A percentile compares a stretch with the other conserved stretches of the same genome.
phyloP scores from a whole-genome alignment of 2,888 invertebrate species.

The Dryocosmus kuriphilus region DNA sequence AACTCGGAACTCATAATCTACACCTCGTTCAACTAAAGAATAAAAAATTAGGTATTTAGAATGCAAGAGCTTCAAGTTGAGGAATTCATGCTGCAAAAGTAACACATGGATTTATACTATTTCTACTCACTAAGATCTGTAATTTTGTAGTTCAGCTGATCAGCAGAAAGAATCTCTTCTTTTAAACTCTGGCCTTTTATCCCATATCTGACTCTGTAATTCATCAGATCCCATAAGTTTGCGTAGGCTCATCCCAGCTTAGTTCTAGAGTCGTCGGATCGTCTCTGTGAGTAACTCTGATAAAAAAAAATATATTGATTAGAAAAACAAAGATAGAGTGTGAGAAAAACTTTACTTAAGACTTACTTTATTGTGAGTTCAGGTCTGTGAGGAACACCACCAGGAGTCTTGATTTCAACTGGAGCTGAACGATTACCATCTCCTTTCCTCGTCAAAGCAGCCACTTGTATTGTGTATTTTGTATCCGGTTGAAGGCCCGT shows the following conservation, averaged over 20 bases:
- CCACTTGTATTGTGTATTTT: conserved; percentile 95
- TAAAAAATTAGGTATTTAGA: not conserved
- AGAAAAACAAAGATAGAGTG: not conserved
- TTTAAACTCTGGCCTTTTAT: conserved; percentile 89
- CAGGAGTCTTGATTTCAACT: conserved; percentile 92
- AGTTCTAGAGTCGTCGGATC: conserved; percentile 93
- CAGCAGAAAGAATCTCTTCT: conserved; percentile 84
- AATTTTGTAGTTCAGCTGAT: conserved; percentile 85
- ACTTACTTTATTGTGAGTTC: conserved; percentile 88
- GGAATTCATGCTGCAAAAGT: not conserved
- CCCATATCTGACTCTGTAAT: conserved; percentile 92
- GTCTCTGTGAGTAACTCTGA: conserved; percentile 89
- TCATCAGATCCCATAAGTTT: conserved; percentile 94
- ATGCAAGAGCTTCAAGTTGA: too few species aligned
- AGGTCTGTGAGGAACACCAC: conserved; percentile 93
- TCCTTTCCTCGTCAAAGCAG: conserved; percentile 96
- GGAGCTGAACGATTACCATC: conserved; percentile 96
- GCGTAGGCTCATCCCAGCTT: conserved; percentile 94
- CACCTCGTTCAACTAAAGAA: conserved; percentile 85
- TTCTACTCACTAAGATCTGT: conserved; percentile 81
- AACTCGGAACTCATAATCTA: conserved; percentile 97
- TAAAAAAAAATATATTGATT: conserved; percentile 61
- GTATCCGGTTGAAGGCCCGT: conserved; percentile 97
- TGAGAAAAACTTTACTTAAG: not conserved
- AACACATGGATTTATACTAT: not conserved